Evolutionary conservation across 2,113 vertebrate species (phyloP), one percentile per base, ranked within the genome.

Genomic region (Trematomus loennbergii): DNA sequence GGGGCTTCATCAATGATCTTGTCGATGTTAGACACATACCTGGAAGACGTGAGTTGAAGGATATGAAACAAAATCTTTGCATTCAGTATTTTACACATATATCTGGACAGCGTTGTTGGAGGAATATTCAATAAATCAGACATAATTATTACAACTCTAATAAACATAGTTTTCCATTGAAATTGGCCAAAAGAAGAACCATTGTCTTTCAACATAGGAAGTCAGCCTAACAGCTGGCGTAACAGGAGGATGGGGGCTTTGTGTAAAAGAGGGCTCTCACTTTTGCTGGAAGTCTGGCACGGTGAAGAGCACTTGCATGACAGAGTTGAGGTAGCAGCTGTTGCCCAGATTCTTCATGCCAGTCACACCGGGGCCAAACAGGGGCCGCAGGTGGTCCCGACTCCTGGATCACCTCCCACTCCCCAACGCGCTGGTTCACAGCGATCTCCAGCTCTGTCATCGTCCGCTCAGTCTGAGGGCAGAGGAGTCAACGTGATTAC

Each of bases 251-350:
- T 33, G 22, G 12, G 0, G 13, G 13, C 1, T 12, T 0, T 4
- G 46, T 66, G 79, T 17, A 55, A 69, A 40, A 13, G 3, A 18
- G 9, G 40, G 22, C 87, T 96, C 97, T 97, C 67, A 99, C 98
- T 97, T 99, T 94, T 93, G 97, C 94, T 97, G 96, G 95, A 99
- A 99, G 93, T 99, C 97, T 4, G 98, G 97, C 87, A 99, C 95
- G 89, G 97, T 99, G 96, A 99, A 99, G 91, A 99, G 95, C 94
- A 99, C 98, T 96, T 99, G 98, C 96, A 99, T 97, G 94, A 99
- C 98, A 1, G 98, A 99, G 93, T 99, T 99, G 95, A 99, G 98
- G 96, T 99, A 99, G 96, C 98, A 99, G 94, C 98, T 99, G 95
- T 99, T 99, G 67, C 98, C 98, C 94, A 99, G 91, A 93, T 99